Evolutionary conservation across 2,888 invertebrate species (phyloP), one percentile per base, ranked within the genome.

Genomic region (Lepidocyrtinus sp.): DNA sequence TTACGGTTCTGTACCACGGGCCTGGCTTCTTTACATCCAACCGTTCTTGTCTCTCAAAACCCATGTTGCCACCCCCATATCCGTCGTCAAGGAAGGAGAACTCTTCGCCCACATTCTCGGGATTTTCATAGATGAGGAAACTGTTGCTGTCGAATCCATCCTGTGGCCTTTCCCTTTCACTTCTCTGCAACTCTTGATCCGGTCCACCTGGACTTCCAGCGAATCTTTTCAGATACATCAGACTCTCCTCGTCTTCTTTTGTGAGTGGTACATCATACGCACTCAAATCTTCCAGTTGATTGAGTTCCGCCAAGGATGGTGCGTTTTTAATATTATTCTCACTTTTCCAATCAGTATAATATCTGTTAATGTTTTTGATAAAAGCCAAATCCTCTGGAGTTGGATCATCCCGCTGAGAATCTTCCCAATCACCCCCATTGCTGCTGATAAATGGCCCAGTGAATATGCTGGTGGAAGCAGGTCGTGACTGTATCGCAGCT

Each of bases 11-110:
- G 89, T 93, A 93, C 80, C 92, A 92, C 68, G 97, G 96, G 78
- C 96, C 96, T n/a, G 97, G 96, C 90, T 97, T 97, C 90, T 97
- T 97, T 69, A 96, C 96, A 90, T 97, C 96, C 85, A 96, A 91
- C 87, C 97, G 91, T 90, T 96, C 96, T 87, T 94, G 93, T 87
- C 96, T 92, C 87, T 95, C 94, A 90, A 96, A 97, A 25, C 75
- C 79, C 71, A 77, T 68, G 36, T 73, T 78, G 45, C 78, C 73
- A 21, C 73, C 78, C 0, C 71, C 78, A 26, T 82, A 82, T 17
- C 45, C 59, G 12, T 36, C 63, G 5, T 36, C 61, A 19, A 73
- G 73, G 19, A 78, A 50, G 19, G 67, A 69, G 63, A 9, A 46
- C 22, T 74, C 64, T 55, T 81, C 81, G 7, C 65, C 81, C 21